Conservation (phyloP, 2,113 vertebrate species). For the Alces alces region DNA sequence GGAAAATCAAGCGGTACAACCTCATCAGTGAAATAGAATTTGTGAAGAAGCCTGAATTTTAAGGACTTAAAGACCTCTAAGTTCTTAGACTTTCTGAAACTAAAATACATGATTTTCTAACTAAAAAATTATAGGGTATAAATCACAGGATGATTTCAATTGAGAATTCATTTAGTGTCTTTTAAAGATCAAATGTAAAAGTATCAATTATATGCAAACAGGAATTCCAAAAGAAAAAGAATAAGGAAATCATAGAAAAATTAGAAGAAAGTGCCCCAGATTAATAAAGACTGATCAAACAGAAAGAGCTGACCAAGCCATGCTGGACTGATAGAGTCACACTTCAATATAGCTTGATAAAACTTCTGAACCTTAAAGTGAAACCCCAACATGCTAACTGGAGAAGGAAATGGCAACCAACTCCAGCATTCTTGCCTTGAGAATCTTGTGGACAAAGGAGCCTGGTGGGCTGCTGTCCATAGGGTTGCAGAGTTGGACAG, state of each 20-base stretch:
- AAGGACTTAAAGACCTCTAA: background rate
- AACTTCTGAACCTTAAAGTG: background rate
- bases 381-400: background rate
- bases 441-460: no score
- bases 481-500: no score
- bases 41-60: background rate
- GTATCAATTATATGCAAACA: background rate
- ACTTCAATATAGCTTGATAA: background rate
- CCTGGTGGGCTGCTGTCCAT: no score
- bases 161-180: background rate
- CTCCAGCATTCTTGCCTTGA: no score
- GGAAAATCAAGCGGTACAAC: background rate
- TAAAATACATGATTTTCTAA: constrained; percentile 4
- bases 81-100: background rate
- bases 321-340: background rate
- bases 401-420: no score
- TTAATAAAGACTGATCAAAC: background rate
- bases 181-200: constrained; percentile 16
- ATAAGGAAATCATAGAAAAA: background rate
- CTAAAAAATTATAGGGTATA: background rate
- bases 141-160: background rate
- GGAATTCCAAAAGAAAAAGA: background rate
- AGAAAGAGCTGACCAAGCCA: background rate
- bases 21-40: background rate
- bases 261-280: background rate